Evolutionary conservation across 1,140 invertebrate genomes (phyloP).

Genomic region (Dreissena polymorpha): DNA sequence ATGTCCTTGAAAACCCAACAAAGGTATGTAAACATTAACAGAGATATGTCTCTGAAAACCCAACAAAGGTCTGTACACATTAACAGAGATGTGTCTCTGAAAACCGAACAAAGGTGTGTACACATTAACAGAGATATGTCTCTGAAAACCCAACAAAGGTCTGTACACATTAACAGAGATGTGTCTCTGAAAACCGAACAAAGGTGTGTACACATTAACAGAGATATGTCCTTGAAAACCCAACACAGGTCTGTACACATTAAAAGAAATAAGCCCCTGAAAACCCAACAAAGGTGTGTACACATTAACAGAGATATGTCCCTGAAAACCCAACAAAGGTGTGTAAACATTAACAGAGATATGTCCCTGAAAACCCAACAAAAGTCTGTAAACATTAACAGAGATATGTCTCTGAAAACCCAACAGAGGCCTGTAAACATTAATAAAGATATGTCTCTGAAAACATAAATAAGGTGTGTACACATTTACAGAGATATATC

Average conservation of each 20-base stretch:
- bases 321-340: slow-evolving; percentile 36
- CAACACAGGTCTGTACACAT: slow-evolving; percentile 10
- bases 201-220: slow-evolving; percentile 14
- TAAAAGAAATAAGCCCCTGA: too few relatives aligned
- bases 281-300: slow-evolving; percentile 27
- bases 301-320: too few relatives aligned
- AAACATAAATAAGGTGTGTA: slow-evolving; percentile 21
- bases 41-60: slow-evolving; percentile 29
- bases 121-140: too few relatives aligned
- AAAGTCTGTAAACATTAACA: slow-evolving; percentile 16
- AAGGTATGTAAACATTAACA: slow-evolving; percentile 17
- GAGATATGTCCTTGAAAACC: too few relatives aligned
- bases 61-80: slow-evolving; percentile 14
- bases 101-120: slow-evolving; percentile 28
- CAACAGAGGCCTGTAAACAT: slow-evolving; percentile 9
- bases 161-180: not conserved
- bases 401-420: slow-evolving; percentile 29
- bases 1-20: slow-evolving; percentile 25
- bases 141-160: slow-evolving; percentile 34
- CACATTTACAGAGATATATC: too few relatives aligned
- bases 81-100: too few relatives aligned
- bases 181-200: slow-evolving; percentile 24
- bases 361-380: slow-evolving; percentile 25
- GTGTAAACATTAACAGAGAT: not conserved
- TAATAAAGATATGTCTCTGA: too few relatives aligned